Percentiles rank a stretch among this genome's conserved stretches.
Conservation (phyloP, 2,888 invertebrate species). For the Unio pictorum region DNA sequence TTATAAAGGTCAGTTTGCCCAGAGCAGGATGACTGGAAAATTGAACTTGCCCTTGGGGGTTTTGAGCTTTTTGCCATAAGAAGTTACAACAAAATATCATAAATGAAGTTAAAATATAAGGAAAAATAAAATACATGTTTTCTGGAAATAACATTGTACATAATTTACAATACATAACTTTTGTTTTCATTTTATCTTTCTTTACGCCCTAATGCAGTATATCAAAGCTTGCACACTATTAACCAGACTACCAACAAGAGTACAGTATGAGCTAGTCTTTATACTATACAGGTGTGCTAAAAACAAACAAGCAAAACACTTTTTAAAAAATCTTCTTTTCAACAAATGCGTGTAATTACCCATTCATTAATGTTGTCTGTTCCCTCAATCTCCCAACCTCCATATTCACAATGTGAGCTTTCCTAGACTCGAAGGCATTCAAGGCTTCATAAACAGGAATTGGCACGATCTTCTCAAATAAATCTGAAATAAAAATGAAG, state of each 20-base stretch:
- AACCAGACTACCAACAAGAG: not conserved
- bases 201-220: no score
- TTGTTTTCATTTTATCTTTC: no score
- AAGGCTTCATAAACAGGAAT: slow-evolving; percentile 92
- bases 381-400: slow-evolving; percentile 92
- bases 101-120: no score
- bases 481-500: slow-evolving; percentile 76
- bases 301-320: not conserved
- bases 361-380: slow-evolving; percentile 91
- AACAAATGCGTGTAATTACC: slow-evolving; percentile 71
- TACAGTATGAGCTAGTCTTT: not conserved
- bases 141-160: no score
- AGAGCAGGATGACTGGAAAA: no score
- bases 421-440: slow-evolving; percentile 87
- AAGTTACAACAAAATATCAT: no score
- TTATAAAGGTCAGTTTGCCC: no score
- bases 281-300: not conserved
- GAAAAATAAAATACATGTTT: no score
- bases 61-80: no score
- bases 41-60: no score
- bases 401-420: slow-evolving; percentile 86
- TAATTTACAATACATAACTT: no score
- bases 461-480: slow-evolving; percentile 91
- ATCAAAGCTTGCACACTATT: no score
- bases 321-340: not conserved